Percentiles rank a stretch among this genome's conserved stretches.
Evolutionary conservation across 35 echinoderm and acorn worm species (phyloP).

Genomic region (Acanthaster planci): DNA sequence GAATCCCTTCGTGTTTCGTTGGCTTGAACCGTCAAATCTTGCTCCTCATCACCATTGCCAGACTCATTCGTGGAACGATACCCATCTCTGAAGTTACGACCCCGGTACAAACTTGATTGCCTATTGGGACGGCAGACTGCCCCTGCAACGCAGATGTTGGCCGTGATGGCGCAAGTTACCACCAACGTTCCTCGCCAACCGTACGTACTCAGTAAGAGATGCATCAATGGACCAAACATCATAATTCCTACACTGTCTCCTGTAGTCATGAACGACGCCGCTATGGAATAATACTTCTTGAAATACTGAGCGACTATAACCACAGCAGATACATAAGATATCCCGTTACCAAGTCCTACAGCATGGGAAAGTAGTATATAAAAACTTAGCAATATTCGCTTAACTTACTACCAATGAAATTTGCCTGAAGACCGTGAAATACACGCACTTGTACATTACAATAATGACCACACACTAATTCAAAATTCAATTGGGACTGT

Average conservation of each 20-base stretch:
- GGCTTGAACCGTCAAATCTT: background rate
- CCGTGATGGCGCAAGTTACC: background rate
- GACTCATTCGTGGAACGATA: too few species aligned
- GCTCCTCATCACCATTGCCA: background rate
- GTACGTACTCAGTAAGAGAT: background rate
- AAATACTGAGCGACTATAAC: background rate
- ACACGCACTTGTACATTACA: too few species aligned
- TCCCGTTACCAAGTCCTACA: background rate
- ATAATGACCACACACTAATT: too few species aligned
- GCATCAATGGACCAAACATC: slow-evolving; percentile 15
- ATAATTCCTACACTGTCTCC: slow-evolving; percentile 7
- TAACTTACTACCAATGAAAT: too few species aligned
- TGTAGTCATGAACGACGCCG: background rate
- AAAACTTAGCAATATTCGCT: too few species aligned
- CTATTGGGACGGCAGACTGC: background rate
- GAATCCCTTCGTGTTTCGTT: too few species aligned
- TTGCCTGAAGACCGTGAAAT: too few species aligned
- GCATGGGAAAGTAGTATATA: too few species aligned
- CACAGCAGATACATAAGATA: background rate
- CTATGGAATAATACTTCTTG: background rate
- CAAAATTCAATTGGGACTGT: too few species aligned
- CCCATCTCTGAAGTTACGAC: too few species aligned
- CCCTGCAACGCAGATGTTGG: background rate
- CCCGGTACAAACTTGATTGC: too few species aligned
- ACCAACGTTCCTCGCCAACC: slow-evolving; percentile 14